These are phyloP conservation scores for Linurgus olivaceus DNA, from an alignment of 2,797 vertebrate genomes.

Conservation along the genomic window DNA sequence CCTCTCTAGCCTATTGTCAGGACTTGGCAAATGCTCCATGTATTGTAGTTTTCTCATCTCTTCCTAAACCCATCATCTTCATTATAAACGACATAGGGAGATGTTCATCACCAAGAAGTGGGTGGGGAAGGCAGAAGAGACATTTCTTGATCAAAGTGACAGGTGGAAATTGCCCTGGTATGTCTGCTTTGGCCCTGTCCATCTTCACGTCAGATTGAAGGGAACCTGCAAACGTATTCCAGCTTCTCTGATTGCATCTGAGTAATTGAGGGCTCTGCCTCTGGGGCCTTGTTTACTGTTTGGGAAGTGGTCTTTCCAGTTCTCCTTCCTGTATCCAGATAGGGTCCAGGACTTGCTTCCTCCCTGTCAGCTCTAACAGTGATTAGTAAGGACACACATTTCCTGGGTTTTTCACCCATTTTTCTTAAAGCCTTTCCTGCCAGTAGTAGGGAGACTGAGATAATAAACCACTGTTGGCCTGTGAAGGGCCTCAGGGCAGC, in stretches of 20 bases:
- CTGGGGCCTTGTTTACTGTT: not conserved
- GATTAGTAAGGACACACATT: constrained; percentile 55
- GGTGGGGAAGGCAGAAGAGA: not conserved
- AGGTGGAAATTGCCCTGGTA: not conserved
- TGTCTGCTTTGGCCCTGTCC: not conserved
- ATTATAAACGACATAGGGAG: not conserved
- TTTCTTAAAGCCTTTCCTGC: constrained; percentile 39
- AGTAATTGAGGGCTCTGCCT: not conserved
- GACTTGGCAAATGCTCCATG: not conserved
- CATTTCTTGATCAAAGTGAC: not conserved
- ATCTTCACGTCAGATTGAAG: not conserved
- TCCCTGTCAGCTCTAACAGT: constrained; percentile 21
- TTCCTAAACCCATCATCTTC: not conserved
- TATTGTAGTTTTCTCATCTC: not conserved
- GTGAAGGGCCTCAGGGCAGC: not conserved
- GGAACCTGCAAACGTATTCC: not conserved
- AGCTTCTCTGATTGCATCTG: not conserved
- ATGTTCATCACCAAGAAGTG: not conserved
- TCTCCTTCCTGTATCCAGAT: not conserved
- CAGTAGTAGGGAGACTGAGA: not conserved
- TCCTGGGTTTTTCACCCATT: constrained; percentile 42
- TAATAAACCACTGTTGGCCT: not conserved
- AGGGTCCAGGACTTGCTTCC: not conserved
- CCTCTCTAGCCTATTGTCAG: not conserved
- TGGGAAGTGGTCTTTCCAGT: constrained; percentile 31